A percentile compares a stretch with the other conserved stretches of the same genome.
These are phyloP conservation scores for Calliphora vomitoria DNA, from an alignment of 2,888 invertebrate genomes.

Conservation along the genomic window DNA sequence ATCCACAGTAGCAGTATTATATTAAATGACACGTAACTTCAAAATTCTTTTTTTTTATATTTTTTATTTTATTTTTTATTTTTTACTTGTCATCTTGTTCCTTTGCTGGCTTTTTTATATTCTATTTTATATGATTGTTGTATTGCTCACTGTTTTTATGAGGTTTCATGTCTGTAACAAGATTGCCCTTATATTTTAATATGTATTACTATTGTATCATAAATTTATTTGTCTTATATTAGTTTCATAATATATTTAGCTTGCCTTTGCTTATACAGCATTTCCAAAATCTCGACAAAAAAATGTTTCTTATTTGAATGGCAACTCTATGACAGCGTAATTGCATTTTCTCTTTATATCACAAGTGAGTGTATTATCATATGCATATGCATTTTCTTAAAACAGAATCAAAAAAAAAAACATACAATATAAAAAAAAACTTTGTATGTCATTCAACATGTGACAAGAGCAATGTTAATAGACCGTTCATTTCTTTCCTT, in stretches of 20 bases:
- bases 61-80: not conserved
- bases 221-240: no score
- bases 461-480: constrained; percentile 74
- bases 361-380: not conserved
- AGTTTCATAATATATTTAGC: no score
- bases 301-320: not conserved
- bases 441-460: constrained; percentile 69
- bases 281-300: no score
- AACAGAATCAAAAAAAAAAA: not conserved
- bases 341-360: constrained; percentile 24
- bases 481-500: constrained; percentile 46
- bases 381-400: constrained; percentile 31
- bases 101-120: no score
- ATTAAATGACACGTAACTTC: constrained; percentile 67
- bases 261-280: no score
- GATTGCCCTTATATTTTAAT: not conserved
- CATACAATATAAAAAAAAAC: not conserved
- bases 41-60: constrained; percentile 9
- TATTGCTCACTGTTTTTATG: constrained; percentile 3
- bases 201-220: not conserved
- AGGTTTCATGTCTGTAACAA: not conserved
- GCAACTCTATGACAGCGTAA: constrained; percentile 26
- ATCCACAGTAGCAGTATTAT: constrained; percentile 47
- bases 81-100: not conserved
- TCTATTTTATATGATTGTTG: not conserved